These are phyloP conservation scores for Rhabdornis inornatus DNA, from an alignment of 2,113 vertebrate genomes.

Conservation along the genomic window DNA sequence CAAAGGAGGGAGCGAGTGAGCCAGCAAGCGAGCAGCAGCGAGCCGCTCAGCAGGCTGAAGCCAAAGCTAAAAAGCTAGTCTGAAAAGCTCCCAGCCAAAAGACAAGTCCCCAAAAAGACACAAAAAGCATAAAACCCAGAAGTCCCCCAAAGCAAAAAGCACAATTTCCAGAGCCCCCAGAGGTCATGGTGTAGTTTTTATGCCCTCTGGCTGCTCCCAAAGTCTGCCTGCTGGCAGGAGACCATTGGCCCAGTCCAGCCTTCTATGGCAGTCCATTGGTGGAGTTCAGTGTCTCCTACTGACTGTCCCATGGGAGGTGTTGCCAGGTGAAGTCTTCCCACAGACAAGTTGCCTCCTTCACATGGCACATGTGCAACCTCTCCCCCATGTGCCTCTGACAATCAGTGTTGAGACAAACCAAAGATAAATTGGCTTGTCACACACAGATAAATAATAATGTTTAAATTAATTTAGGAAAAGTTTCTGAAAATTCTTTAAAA, in stretches of 20 bases:
- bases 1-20: not conserved
- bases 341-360: not conserved
- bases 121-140: not conserved
- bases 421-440: not conserved
- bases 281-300: not conserved
- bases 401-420: not conserved
- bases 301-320: not conserved
- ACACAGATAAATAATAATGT: not conserved
- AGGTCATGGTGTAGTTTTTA: not conserved
- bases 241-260: not conserved
- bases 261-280: not conserved
- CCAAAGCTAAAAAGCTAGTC: not conserved
- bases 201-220: not conserved
- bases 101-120: not conserved
- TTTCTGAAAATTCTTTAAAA: not conserved
- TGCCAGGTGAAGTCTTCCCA: not conserved
- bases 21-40: not conserved
- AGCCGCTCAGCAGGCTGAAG: not conserved
- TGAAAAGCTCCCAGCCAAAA: not conserved
- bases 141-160: not conserved
- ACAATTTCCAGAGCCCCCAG: not conserved
- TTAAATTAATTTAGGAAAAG: not conserved
- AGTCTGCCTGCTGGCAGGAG: not conserved
- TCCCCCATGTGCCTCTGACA: not conserved
- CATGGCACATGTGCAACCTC: rapidly evolving